Percentiles rank a stretch among this genome's conserved stretches.
These are phyloP conservation scores for Atta texana DNA, from an alignment of 1,140 invertebrate species.

Conservation along the genomic window DNA sequence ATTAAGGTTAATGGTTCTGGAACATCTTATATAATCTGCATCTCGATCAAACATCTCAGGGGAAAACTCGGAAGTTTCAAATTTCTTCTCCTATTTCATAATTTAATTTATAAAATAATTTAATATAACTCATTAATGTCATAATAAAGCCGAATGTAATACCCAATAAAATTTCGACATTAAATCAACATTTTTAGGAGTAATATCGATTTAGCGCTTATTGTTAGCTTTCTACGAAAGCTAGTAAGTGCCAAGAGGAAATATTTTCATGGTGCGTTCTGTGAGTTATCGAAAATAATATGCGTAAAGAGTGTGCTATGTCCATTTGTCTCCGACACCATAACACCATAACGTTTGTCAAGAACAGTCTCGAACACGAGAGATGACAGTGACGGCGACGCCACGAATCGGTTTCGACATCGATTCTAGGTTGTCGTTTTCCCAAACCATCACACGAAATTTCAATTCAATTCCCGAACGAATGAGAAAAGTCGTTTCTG, in stretches of 20 bases:
- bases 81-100: conserved; percentile 41
- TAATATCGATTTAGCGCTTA: conserved; percentile 8
- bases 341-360: conserved; percentile 17
- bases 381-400: conserved; percentile 40
- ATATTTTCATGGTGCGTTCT: conserved; percentile 58
- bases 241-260: background rate
- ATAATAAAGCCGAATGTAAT: conserved; percentile 42
- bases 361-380: conserved; percentile 18
- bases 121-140: conserved; percentile 48
- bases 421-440: conserved; percentile 62
- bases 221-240: no score
- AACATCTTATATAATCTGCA: conserved; percentile 44
- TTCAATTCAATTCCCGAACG: conserved; percentile 46
- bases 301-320: conserved; percentile 19
- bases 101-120: conserved; percentile 55
- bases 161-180: background rate
- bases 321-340: background rate
- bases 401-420: conserved; percentile 60
- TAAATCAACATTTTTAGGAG: conserved; percentile 1
- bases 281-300: conserved; percentile 36
- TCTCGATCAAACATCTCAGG: conserved; percentile 34
- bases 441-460: conserved; percentile 57
- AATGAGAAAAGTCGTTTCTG: conserved; percentile 42
- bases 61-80: conserved; percentile 24
- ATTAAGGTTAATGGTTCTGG: conserved; percentile 48